Percentiles rank a stretch among this genome's conserved stretches.
phyloP scores from a whole-genome alignment of 2,113 vertebrate genomes.

The Lethenteron reissneri region DNA sequence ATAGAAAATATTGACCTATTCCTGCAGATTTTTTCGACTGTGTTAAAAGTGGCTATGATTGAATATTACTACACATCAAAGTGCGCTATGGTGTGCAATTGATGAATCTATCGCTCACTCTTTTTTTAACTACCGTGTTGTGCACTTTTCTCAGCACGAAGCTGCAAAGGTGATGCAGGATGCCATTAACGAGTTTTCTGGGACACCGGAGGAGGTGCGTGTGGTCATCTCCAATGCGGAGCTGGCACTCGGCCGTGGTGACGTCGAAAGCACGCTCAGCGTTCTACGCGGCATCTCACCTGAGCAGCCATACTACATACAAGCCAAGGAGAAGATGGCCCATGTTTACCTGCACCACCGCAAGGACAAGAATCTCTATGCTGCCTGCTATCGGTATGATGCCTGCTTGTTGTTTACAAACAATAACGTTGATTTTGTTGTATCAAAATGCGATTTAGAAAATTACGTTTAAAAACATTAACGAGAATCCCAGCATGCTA shows the following conservation, averaged over 20 bases:
- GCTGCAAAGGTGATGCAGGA: slow-evolving; percentile 86
- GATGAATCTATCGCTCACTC: no score
- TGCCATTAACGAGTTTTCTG: slow-evolving; percentile 77
- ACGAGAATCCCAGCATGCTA: background rate
- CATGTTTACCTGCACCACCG: slow-evolving; percentile 64
- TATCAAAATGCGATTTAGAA: background rate
- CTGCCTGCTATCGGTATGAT: slow-evolving; percentile 64
- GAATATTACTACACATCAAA: no score
- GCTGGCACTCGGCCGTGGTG: slow-evolving; percentile 52
- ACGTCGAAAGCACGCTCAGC: slow-evolving; percentile 54
- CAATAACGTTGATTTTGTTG: background rate
- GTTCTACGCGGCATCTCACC: slow-evolving; percentile 60
- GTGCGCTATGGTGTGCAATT: background rate
- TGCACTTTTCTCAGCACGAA: slow-evolving; percentile 40
- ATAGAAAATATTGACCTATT: no score
- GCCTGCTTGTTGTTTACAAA: slow-evolving; percentile 1
- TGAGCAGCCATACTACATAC: slow-evolving; percentile 70
- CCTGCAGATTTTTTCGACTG: no score
- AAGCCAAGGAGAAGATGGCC: slow-evolving; percentile 87
- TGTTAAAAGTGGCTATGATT: no score
- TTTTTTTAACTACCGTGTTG: no score
- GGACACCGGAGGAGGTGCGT: slow-evolving; percentile 61
- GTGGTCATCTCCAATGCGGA: slow-evolving; percentile 73
- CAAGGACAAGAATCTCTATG: slow-evolving; percentile 69
- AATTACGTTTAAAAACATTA: background rate